Conservation (phyloP, 2,888 invertebrate genomes). For the Cotesia congregata region DNA sequence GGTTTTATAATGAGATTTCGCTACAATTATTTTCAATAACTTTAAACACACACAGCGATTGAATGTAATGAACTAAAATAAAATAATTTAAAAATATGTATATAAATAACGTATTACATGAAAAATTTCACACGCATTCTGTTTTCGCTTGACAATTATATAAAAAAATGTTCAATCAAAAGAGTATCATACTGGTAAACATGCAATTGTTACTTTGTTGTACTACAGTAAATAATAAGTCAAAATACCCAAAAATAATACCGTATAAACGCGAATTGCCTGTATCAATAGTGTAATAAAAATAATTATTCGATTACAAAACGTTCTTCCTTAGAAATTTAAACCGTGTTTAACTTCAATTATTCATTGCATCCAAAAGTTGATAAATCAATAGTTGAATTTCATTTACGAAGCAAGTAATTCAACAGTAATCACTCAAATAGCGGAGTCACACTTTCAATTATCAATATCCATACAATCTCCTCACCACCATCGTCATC, state of each 20-base stretch:
- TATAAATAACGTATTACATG: not conserved
- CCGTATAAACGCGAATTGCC: not conserved
- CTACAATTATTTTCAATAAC: not conserved
- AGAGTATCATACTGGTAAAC: not conserved
- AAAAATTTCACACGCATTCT: not conserved
- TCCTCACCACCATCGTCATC: not conserved
- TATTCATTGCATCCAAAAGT: not conserved
- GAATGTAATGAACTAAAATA: not conserved
- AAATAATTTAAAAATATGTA: not conserved
- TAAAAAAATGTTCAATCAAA: not conserved
- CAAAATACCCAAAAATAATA: slow-evolving; percentile 1
- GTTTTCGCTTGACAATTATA: not conserved
- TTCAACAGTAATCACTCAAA: not conserved
- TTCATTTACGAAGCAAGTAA: not conserved
- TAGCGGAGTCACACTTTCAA: not conserved
- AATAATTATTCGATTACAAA: not conserved
- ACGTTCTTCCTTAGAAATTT: not conserved
- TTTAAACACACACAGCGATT: not conserved
- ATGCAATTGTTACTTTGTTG: not conserved
- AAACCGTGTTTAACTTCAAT: not conserved
- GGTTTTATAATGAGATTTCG: not conserved
- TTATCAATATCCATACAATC: slow-evolving; percentile 29
- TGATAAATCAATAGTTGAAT: not conserved
- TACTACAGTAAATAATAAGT: not conserved
- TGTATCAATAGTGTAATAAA: not conserved